Evolutionary conservation across 2,888 invertebrate species (phyloP), one percentile per base, ranked within the genome.

Genomic region (Philhelius pedissequus): DNA sequence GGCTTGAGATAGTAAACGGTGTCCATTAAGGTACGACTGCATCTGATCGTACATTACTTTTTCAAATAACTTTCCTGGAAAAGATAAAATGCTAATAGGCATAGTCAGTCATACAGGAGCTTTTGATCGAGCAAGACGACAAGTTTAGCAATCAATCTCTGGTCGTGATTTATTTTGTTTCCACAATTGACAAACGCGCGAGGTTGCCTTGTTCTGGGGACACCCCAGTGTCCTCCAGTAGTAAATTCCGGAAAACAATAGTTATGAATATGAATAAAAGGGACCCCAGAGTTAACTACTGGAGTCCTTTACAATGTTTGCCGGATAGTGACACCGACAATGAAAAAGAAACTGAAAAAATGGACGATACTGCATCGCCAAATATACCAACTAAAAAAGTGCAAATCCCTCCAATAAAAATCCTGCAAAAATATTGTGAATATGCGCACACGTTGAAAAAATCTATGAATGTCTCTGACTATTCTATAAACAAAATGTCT

Each of bases 401-500:
- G 60, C n/a, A n/a, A n/a, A n/a, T n/a, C n/a, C n/a, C n/a, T n/a
- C n/a, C n/a, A n/a, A n/a, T n/a, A n/a, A n/a, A 76, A 60, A 38
- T 68, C 7, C 18, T 68, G n/a, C 60, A 43, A 40, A 69, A 76
- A 52, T 13, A 50, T 11, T 22, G 40, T 48, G 50, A 76, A 43
- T 60, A 22, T 43, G 60, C 66, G 11, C 56, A 74, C n/a, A 18
- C 54, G 2, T 11, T 32, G 25, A 32, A 56, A n/a, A n/a, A n/a
- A n/a, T n/a, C n/a, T n/a, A n/a, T n/a, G n/a, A n/a, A n/a, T n/a
- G n/a, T n/a, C n/a, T 35, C 25, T 11, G 58, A 73, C 32, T 56
- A 56, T 18, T 56, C 45, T 0, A 74, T 74, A 4, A 38, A 38
- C 13, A 38, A n/a, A 38, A 38, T 38, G 38, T 38, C 38, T n/a